These are phyloP conservation scores for Drosophila helvetica DNA, from an alignment of 2,888 invertebrate genomes.

Conservation along the genomic window DNA sequence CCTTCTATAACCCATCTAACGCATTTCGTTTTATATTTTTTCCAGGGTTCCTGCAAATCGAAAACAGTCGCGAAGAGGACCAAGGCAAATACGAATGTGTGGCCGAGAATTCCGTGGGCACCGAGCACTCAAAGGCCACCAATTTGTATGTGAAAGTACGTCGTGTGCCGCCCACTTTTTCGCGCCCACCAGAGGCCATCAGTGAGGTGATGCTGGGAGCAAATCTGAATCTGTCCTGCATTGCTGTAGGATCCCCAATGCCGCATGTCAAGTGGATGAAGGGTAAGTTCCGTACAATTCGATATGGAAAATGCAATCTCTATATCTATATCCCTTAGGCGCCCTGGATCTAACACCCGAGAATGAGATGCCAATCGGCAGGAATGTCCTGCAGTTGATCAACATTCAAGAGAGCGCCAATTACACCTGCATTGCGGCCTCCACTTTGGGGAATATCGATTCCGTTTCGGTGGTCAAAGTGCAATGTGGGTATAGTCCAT, in stretches of 20 bases:
- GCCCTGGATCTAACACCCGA: constrained; percentile 94
- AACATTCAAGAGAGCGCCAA: constrained; percentile 96
- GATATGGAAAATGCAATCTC: not conserved
- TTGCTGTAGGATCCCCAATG: constrained; percentile 99
- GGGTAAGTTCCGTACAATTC: constrained; percentile 84
- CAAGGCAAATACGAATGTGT: constrained; percentile 98
- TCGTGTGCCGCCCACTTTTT: constrained; percentile 97
- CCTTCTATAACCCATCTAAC: not conserved
- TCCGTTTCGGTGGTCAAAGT: constrained; percentile 95
- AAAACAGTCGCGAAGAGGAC: constrained; percentile 94
- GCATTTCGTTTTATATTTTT: too few species aligned
- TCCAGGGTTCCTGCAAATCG: constrained; percentile 89
- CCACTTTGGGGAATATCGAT: constrained; percentile 96
- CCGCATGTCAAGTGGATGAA: constrained; percentile 97
- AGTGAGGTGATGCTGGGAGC: constrained; percentile 96
- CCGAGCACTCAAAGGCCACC: constrained; percentile 95
- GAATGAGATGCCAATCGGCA: constrained; percentile 92
- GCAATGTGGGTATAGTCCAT: constrained; percentile 90
- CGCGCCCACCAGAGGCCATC: constrained; percentile 93
- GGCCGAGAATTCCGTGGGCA: constrained; percentile 96
- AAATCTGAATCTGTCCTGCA: constrained; percentile 96
- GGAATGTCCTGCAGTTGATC: constrained; percentile 93
- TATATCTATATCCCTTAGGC: constrained; percentile 82
- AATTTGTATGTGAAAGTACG: constrained; percentile 97
- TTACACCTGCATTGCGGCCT: constrained; percentile 98